Conservation (phyloP, 2,888 invertebrate species). For the Cheiracanthium punctorium region DNA sequence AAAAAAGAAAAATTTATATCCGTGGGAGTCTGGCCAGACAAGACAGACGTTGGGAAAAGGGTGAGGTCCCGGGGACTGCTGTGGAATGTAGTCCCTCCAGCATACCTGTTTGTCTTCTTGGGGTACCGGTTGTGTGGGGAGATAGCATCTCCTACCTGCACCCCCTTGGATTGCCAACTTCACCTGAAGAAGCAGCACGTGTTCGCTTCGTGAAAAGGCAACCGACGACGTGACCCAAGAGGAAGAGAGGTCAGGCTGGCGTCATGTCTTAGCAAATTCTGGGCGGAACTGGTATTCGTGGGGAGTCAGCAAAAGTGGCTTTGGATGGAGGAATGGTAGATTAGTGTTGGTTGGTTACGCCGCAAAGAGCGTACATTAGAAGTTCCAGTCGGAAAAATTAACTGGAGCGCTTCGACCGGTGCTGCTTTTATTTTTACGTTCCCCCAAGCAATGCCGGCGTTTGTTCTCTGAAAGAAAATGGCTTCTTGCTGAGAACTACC, state of each 20-base stretch:
- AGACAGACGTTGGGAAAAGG: constrained; percentile 35
- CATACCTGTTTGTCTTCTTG: constrained; percentile 56
- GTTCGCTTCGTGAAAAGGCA: constrained; percentile 13
- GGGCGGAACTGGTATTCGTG: constrained; percentile 42
- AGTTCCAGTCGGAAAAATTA: background rate
- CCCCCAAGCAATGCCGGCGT: too few relatives aligned
- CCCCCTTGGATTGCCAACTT: constrained; percentile 41
- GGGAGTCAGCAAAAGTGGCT: background rate
- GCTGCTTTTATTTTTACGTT: too few relatives aligned
- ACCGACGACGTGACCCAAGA: background rate
- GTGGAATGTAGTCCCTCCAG: constrained; percentile 49
- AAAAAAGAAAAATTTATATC: background rate
- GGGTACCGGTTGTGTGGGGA: constrained; percentile 26
- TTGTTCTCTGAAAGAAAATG: too few relatives aligned
- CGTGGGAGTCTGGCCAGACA: constrained; percentile 35
- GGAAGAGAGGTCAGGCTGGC: constrained; percentile 44
- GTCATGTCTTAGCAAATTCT: constrained; percentile 33
- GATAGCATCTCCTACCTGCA: background rate
- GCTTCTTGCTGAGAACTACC: too few relatives aligned
- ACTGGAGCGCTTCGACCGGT: background rate
- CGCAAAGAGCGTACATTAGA: background rate
- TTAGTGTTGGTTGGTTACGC: background rate
- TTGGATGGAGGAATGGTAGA: background rate
- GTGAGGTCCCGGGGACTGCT: constrained; percentile 39
- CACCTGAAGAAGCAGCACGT: constrained; percentile 39